Evolutionary conservation across 2,797 vertebrate genomes (phyloP).

Genomic region (Knipowitschia caucasica): DNA sequence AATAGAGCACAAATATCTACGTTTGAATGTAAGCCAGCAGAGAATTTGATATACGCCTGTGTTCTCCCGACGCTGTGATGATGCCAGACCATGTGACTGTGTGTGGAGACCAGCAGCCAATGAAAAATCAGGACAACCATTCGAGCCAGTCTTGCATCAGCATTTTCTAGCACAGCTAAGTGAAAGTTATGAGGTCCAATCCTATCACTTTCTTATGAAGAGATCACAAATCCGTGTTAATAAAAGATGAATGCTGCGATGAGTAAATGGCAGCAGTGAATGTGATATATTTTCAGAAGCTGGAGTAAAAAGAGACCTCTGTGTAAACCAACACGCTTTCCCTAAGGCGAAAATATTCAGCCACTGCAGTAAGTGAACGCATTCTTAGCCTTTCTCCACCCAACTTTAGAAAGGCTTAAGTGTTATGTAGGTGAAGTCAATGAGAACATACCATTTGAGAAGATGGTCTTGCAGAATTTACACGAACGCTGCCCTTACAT

Average conservation of each 20-base stretch:
- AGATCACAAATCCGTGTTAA: conserved; percentile 61
- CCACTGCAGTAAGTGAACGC: conserved; percentile 56
- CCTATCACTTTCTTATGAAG: conserved; percentile 65
- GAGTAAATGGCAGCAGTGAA: conserved; percentile 54
- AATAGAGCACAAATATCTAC: conserved; percentile 49
- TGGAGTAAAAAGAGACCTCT: conserved; percentile 47
- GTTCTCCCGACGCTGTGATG: conserved; percentile 61
- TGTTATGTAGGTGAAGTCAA: conserved; percentile 65
- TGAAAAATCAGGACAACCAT: conserved; percentile 50
- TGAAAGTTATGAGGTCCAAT: conserved; percentile 60
- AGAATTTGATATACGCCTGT: conserved; percentile 54
- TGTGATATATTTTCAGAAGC: conserved; percentile 53
- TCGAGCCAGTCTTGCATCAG: conserved; percentile 59
- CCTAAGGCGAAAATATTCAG: conserved; percentile 59
- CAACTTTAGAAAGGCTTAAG: conserved; percentile 62
- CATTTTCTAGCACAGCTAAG: conserved; percentile 57
- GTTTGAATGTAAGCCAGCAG: conserved; percentile 14
- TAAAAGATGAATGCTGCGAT: conserved; percentile 56
- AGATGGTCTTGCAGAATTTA: conserved; percentile 29
- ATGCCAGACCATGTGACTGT: conserved; percentile 63
- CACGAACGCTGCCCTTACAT: conserved; percentile 30
- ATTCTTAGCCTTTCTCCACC: conserved; percentile 65
- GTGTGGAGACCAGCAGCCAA: conserved; percentile 67
- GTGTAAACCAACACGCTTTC: conserved; percentile 56
- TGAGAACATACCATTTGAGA: conserved; percentile 64